These are phyloP conservation scores for Heteronetta atricapilla DNA, from an alignment of 2,113 vertebrate genomes.

Conservation along the genomic window DNA sequence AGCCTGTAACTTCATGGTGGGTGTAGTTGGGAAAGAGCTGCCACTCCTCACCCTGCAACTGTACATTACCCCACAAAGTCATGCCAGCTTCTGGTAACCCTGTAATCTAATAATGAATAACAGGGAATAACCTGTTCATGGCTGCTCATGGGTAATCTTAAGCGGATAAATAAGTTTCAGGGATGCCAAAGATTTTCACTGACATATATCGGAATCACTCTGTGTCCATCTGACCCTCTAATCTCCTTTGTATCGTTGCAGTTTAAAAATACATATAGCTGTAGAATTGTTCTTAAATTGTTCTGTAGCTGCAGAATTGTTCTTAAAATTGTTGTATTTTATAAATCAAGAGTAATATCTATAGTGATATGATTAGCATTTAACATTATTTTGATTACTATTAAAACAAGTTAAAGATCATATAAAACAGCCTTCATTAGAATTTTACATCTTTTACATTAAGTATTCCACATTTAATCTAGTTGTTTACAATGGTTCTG, in stretches of 20 bases:
- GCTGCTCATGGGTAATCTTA: too few species aligned
- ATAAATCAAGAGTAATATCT: neutral
- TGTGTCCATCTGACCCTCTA: neutral
- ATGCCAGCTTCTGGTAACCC: too few species aligned
- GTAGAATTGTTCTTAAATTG: neutral
- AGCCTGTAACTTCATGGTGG: neutral
- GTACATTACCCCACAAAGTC: too few species aligned
- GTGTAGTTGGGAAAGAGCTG: neutral
- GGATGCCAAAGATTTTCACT: neutral
- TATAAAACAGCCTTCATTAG: neutral
- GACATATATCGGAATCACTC: neutral
- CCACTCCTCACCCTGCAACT: too few species aligned
- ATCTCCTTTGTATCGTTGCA: neutral
- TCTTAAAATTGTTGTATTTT: neutral
- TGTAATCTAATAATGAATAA: too few species aligned
- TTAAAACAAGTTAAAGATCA: conserved; percentile 14
- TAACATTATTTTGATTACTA: conserved; percentile 59
- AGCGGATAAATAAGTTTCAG: neutral
- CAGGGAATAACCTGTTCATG: too few species aligned
- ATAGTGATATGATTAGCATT: neutral
- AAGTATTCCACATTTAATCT: neutral
- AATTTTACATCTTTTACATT: neutral
- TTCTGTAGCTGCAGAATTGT: neutral
- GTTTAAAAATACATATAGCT: neutral
- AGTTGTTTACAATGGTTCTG: neutral